Conservation (phyloP, 2,888 invertebrate species). For the Tetrapedia diversipes region DNA sequence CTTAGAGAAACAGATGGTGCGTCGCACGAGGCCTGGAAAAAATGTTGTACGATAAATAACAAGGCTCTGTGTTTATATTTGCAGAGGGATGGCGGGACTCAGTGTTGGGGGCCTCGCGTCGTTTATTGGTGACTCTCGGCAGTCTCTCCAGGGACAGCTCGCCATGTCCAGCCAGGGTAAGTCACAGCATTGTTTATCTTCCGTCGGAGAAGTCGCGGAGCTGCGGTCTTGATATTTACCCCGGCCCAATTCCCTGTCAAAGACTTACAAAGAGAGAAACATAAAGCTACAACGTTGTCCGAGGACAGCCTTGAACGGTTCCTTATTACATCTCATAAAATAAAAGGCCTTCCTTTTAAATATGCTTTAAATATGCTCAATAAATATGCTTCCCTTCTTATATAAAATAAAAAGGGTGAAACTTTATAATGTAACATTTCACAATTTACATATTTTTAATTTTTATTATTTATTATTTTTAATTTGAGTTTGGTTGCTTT, state of each 20-base stretch:
- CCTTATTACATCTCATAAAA: neutral
- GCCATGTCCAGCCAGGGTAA: slow-evolving; percentile 77
- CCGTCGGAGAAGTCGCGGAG: slow-evolving; percentile 26
- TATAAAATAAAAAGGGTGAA: too few species aligned
- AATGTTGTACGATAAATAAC: slow-evolving; percentile 56
- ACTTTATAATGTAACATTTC: too few species aligned
- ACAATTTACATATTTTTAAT: too few species aligned
- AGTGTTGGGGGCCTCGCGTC: slow-evolving; percentile 81
- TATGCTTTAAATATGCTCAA: too few species aligned
- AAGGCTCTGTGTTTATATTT: slow-evolving; percentile 65
- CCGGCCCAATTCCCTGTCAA: neutral
- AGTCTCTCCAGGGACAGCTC: slow-evolving; percentile 81
- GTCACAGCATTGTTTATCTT: slow-evolving; percentile 57
- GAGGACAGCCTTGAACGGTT: neutral
- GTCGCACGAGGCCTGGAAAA: slow-evolving; percentile 7
- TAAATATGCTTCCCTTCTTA: too few species aligned
- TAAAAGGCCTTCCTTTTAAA: too few species aligned
- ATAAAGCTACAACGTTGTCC: neutral
- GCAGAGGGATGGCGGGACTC: slow-evolving; percentile 82
- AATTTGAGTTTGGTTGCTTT: too few species aligned
- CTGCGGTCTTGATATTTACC: neutral
- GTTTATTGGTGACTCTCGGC: slow-evolving; percentile 80
- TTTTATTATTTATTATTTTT: too few species aligned
- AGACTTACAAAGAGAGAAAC: neutral
- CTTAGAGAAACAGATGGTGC: slow-evolving; percentile 24